phyloP scores from a whole-genome alignment of 2,888 invertebrate genomes.

The Spilosoma lubricipeda region DNA sequence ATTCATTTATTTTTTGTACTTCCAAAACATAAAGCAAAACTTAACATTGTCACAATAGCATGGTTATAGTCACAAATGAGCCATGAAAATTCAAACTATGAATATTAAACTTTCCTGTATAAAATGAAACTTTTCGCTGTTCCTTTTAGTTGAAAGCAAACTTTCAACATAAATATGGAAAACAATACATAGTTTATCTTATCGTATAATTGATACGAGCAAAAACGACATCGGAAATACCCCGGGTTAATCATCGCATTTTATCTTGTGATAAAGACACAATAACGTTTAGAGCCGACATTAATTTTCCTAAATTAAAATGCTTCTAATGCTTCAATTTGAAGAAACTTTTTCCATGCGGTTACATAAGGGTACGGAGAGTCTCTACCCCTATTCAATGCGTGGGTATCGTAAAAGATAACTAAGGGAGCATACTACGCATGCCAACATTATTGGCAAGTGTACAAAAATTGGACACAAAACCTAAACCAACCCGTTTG shows the following conservation, averaged over 20 bases:
- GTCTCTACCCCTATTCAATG: no score
- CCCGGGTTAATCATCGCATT: conserved; percentile 69
- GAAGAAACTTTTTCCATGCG: neutral
- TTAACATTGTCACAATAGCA: no score
- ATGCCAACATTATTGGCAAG: no score
- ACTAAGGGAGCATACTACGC: no score
- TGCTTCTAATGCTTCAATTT: neutral
- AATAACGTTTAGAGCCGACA: conserved; percentile 28
- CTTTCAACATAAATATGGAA: conserved; percentile 31
- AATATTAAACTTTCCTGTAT: neutral
- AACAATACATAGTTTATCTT: conserved; percentile 55
- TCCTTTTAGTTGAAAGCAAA: neutral
- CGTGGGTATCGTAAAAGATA: no score
- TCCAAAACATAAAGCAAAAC: no score
- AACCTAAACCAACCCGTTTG: no score
- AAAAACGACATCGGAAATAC: conserved; percentile 68
- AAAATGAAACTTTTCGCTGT: neutral
- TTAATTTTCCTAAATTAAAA: neutral
- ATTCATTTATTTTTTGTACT: no score
- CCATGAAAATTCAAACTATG: neutral
- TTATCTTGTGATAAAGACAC: conserved; percentile 63
- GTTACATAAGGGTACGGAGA: no score
- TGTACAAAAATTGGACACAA: no score
- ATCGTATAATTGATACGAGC: conserved; percentile 65
- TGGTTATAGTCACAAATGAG: no score